These are phyloP conservation scores for Drosophila suboccidentalis DNA, from an alignment of 2,888 invertebrate species.

Conservation along the genomic window DNA sequence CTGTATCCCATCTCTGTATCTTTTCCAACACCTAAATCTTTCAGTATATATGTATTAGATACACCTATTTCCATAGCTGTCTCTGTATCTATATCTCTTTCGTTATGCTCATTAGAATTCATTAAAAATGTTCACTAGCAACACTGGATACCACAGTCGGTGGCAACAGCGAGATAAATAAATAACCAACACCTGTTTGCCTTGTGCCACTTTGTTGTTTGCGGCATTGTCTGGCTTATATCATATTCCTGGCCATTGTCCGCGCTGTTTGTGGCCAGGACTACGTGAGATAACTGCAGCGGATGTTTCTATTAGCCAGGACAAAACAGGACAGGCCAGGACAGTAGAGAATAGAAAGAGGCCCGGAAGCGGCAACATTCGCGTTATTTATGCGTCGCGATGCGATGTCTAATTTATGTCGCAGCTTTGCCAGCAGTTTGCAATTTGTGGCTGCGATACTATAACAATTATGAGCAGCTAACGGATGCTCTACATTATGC, in stretches of 20 bases:
- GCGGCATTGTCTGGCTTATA: constrained; percentile 41
- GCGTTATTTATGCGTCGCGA: constrained; percentile 59
- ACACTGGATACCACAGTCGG: not conserved
- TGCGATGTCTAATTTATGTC: constrained; percentile 58
- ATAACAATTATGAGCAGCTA: constrained; percentile 50
- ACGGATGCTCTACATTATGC: constrained; percentile 32
- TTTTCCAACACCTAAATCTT: too few species aligned
- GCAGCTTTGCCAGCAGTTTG: constrained; percentile 60
- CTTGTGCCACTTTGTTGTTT: constrained; percentile 14
- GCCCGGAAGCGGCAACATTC: constrained; percentile 19
- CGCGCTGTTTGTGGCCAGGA: constrained; percentile 23
- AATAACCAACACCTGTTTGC: constrained; percentile 64
- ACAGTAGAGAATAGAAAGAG: constrained; percentile 3
- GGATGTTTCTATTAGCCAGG: constrained; percentile 63
- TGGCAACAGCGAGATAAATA: constrained; percentile 43
- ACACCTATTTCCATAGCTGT: not conserved
- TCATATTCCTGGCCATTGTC: constrained; percentile 46
- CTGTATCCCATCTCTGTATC: too few species aligned
- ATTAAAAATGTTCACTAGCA: constrained; percentile 47
- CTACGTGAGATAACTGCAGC: constrained; percentile 63
- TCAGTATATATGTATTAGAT: too few species aligned
- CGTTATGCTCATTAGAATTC: constrained; percentile 67
- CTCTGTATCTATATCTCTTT: constrained; percentile 26
- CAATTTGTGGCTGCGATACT: constrained; percentile 60
- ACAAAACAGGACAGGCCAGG: constrained; percentile 2